A percentile compares a stretch with the other conserved stretches of the same genome.
phyloP scores from a whole-genome alignment of 2,113 vertebrate species.

The Anser cygnoides region DNA sequence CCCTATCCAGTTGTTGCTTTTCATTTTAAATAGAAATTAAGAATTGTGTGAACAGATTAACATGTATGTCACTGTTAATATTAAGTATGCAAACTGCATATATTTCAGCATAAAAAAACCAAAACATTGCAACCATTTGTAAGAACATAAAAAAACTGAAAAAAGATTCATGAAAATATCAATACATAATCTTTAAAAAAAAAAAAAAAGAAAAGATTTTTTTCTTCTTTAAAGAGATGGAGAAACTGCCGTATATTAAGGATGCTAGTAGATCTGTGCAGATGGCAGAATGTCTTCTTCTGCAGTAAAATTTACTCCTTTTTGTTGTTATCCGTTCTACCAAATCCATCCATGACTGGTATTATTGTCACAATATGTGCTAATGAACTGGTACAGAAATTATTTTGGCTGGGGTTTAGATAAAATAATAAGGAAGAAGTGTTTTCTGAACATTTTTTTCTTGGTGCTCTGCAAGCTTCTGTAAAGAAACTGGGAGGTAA shows the following conservation, averaged over 20 bases:
- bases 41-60: neutral
- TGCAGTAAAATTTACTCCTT: neutral
- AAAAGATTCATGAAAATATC: neutral
- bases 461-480: neutral
- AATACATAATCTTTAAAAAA: neutral
- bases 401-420: neutral
- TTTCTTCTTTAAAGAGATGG: neutral
- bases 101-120: neutral
- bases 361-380: neutral
- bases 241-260: neutral
- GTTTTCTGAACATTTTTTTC: neutral
- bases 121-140: rapidly evolving
- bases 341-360: neutral
- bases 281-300: neutral
- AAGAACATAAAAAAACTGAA: neutral
- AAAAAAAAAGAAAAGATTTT: neutral
- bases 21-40: neutral
- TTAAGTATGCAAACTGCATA: rapidly evolving
- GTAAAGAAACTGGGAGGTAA: neutral
- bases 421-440: neutral
- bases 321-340: neutral
- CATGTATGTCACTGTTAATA: neutral
- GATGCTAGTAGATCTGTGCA: neutral
- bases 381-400: neutral
- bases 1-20: neutral